These are phyloP conservation scores for Pheosia gnoma DNA, from an alignment of 2,888 invertebrate species.

Conservation along the genomic window DNA sequence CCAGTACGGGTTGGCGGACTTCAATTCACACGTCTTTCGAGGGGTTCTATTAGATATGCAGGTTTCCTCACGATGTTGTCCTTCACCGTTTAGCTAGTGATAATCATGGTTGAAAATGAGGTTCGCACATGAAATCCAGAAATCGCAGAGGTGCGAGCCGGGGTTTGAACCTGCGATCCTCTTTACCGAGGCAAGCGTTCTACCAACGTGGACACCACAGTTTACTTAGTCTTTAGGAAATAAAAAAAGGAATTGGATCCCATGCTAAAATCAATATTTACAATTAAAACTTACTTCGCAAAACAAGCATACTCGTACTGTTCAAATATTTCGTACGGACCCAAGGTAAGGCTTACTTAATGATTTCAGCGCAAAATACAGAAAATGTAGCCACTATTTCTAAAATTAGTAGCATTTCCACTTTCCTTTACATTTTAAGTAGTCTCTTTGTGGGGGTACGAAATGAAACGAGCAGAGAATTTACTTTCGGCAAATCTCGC, in stretches of 20 bases:
- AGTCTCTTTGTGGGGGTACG: slow-evolving; percentile 21
- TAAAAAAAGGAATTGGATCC: too few species aligned
- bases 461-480: slow-evolving; percentile 23
- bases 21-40: too few species aligned
- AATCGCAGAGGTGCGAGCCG: too few species aligned
- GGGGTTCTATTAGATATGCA: too few species aligned
- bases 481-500: slow-evolving; percentile 16
- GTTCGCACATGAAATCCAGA: too few species aligned
- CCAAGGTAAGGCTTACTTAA: background rate
- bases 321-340: background rate
- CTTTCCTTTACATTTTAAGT: slow-evolving; percentile 25
- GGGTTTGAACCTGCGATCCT: too few species aligned
- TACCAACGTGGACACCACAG: background rate
- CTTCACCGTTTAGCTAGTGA: too few species aligned
- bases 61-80: too few species aligned
- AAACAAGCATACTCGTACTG: background rate
- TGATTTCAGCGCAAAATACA: background rate
- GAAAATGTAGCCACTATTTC: slow-evolving; percentile 17
- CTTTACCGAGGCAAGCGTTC: too few species aligned
- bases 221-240: background rate
- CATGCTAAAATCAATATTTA: too few species aligned
- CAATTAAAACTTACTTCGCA: background rate
- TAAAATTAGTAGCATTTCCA: slow-evolving; percentile 24
- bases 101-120: too few species aligned
- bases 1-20: too few species aligned